These are phyloP conservation scores for Lithobius niger DNA, from an alignment of 1,140 invertebrate genomes.

Conservation along the genomic window DNA sequence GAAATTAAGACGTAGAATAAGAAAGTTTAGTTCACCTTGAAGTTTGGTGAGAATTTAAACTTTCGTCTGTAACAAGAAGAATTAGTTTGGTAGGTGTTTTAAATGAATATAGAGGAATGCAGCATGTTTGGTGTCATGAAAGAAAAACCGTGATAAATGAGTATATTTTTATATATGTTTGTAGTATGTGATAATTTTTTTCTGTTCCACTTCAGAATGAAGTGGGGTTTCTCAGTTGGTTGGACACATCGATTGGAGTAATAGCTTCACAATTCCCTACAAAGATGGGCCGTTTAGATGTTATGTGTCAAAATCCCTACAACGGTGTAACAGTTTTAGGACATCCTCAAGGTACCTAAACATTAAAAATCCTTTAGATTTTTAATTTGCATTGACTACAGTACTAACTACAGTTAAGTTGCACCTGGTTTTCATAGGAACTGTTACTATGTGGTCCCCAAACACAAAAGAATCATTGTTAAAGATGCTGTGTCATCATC, in stretches of 20 bases:
- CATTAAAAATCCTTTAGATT: constrained; percentile 10
- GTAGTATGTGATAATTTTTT: no score
- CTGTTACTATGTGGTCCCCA: constrained; percentile 92
- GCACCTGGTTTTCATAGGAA: constrained; percentile 31
- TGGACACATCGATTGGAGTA: constrained; percentile 90
- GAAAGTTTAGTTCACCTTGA: no score
- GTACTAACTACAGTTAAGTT: not conserved
- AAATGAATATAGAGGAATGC: no score
- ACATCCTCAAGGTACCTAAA: constrained; percentile 59
- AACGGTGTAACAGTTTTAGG: constrained; percentile 89
- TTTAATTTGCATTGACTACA: not conserved
- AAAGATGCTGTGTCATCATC: constrained; percentile 79
- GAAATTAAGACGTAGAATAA: no score
- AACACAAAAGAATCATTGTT: constrained; percentile 70
- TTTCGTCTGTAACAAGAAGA: no score
- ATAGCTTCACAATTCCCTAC: constrained; percentile 63
- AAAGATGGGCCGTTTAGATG: constrained; percentile 52
- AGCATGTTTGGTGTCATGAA: no score
- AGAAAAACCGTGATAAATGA: no score
- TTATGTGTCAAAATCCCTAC: constrained; percentile 87
- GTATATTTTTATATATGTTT: no score
- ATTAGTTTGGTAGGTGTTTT: no score
- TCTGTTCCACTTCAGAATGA: constrained; percentile 53
- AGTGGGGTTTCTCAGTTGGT: constrained; percentile 70
- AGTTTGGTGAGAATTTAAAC: no score